Percentiles rank a stretch among this genome's conserved stretches.
These are phyloP conservation scores for Australoheros scitulus DNA, from an alignment of 2,113 vertebrate species.

Conservation along the genomic window DNA sequence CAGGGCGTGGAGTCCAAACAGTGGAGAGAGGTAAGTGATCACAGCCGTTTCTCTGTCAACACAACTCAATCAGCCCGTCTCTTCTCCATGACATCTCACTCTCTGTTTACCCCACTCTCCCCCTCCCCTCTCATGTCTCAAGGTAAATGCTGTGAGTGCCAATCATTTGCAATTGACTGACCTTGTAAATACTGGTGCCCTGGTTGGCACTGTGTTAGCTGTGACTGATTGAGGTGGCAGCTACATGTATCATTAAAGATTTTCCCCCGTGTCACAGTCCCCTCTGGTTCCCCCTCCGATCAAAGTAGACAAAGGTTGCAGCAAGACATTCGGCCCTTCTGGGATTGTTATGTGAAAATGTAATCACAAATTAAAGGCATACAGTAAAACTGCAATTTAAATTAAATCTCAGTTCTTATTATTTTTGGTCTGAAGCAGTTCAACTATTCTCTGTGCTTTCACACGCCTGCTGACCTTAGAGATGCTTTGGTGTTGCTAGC, in stretches of 20 bases:
- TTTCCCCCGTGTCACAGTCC: slow-evolving; percentile 38
- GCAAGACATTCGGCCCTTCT: background rate
- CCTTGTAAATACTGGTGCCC: slow-evolving; percentile 55
- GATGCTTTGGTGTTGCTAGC: background rate
- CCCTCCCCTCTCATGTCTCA: background rate
- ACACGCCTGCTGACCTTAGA: background rate
- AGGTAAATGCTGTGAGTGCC: slow-evolving; percentile 57
- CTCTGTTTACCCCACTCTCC: slow-evolving; percentile 17
- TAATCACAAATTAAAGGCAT: background rate
- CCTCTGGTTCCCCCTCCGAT: background rate
- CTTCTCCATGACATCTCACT: slow-evolving; percentile 14
- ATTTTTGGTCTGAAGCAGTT: background rate
- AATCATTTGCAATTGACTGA: slow-evolving; percentile 70
- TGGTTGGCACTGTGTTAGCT: slow-evolving; percentile 36
- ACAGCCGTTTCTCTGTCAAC: slow-evolving; percentile 29
- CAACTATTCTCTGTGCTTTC: background rate
- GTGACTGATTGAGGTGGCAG: slow-evolving; percentile 66
- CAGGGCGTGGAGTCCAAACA: slow-evolving; percentile 91
- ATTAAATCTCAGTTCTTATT: background rate
- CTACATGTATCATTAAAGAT: slow-evolving; percentile 63
- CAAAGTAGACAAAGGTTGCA: slow-evolving; percentile 15
- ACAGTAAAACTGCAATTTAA: background rate
- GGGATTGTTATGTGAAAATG: slow-evolving; percentile 8
- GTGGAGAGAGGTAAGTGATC: slow-evolving; percentile 91
- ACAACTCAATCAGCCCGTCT: slow-evolving; percentile 49